Base-by-base conservation (phyloP, 2,797 vertebrate species). In the Trachurus trachurus region DNA sequence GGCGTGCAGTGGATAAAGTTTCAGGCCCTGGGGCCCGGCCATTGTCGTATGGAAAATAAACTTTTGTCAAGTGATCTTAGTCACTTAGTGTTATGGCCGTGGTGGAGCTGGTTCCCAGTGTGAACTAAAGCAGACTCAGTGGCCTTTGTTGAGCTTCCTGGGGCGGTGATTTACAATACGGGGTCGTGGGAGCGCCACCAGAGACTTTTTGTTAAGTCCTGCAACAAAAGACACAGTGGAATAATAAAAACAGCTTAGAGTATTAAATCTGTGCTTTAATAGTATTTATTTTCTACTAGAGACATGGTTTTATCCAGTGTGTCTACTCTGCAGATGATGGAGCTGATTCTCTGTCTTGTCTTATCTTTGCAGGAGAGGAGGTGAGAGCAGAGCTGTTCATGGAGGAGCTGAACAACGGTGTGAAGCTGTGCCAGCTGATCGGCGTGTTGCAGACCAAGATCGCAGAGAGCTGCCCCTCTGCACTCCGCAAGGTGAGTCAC, bases 321-420 rank as follows among this genome's bases (percentile, higher is more conserved):
- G 29, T 19, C 7, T 59, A 61, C n/a, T n/a, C 26, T 26, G 26
- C 6, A 56, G 47, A 54, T 66, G 40, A 22, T 10, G 73, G 19
- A 22, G 17, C 3, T 10, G 21, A 12, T 47, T 4, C 34, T 40
- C 63, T 16, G 47, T 22, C 5, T 10, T n/a, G n/a, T 34, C 2
- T 21, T 0, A 0, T 52, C 37, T 63, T 37, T 68, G 5, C 90
- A 99, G 98, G 95, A 71, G 91, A 92, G 74, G 95, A 97, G 79
- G 90, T 99, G 62, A 92, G 94, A 85, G 94, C 95, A 0, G 97
- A 99, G 74, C 93, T 86, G 19, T 96, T 99, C 81, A 95, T 99
- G 93, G 95, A 97, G 79, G 97, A 99, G 78, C 96, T 99, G 79
- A 96, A 98, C 87, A 99, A 98, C 67, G 98, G 98, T 0, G 97